These are phyloP conservation scores for Miltochrista miniata DNA, from an alignment of 2,888 invertebrate species.

Conservation along the genomic window DNA sequence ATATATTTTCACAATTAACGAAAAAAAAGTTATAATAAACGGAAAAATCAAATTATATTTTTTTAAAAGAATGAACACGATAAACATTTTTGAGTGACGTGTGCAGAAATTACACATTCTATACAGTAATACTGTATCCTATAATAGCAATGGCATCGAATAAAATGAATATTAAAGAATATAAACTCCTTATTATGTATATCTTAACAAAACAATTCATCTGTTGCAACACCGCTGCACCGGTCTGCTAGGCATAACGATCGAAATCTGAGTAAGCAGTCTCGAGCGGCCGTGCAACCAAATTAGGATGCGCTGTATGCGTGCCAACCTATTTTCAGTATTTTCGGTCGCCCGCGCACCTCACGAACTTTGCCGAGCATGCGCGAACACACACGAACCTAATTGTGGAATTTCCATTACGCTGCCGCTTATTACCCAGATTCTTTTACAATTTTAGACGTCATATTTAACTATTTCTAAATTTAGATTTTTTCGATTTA, in stretches of 20 bases:
- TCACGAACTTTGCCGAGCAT: constrained; percentile 52
- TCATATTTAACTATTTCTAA: constrained; percentile 36
- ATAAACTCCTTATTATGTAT: too few species aligned
- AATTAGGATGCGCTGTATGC: constrained; percentile 81
- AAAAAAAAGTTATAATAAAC: too few species aligned
- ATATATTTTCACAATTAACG: too few species aligned
- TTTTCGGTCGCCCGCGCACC: constrained; percentile 73
- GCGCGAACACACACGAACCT: constrained; percentile 65
- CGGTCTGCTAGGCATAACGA: constrained; percentile 43
- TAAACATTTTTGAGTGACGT: too few species aligned
- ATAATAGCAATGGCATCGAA: too few species aligned
- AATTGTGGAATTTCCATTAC: constrained; percentile 64
- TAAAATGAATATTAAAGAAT: too few species aligned
- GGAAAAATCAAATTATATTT: too few species aligned
- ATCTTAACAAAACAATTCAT: neutral
- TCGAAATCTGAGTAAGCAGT: constrained; percentile 67
- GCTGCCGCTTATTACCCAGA: constrained; percentile 47
- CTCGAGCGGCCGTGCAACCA: constrained; percentile 71
- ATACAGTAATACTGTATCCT: too few species aligned
- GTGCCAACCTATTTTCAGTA: constrained; percentile 75
- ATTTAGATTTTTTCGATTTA: constrained; percentile 23
- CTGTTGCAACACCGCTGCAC: neutral
- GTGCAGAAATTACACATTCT: too few species aligned
- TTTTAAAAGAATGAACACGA: too few species aligned
- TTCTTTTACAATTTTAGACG: constrained; percentile 35